A percentile compares a stretch with the other conserved stretches of the same genome.
Conservation (phyloP, 2,888 invertebrate genomes). For the Choristoneura rosaceana region DNA sequence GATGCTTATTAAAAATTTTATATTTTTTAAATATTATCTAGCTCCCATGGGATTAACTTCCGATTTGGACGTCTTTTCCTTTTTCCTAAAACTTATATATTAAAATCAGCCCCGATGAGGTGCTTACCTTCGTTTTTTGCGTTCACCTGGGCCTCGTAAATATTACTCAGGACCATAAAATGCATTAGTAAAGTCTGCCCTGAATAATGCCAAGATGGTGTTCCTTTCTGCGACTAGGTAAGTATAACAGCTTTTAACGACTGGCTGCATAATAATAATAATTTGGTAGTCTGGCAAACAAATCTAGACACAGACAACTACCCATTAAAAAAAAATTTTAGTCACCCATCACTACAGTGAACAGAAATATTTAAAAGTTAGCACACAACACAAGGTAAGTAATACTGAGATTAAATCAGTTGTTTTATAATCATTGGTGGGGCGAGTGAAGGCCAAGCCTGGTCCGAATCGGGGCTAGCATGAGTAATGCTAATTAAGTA, state of each 20-base stretch:
- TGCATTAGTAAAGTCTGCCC: slow-evolving; percentile 79
- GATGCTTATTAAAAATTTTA: background rate
- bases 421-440: slow-evolving; percentile 19
- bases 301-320: background rate
- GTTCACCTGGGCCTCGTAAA: slow-evolving; percentile 79
- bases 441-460: slow-evolving; percentile 17
- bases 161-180: slow-evolving; percentile 77
- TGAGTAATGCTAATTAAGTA: slow-evolving; percentile 80
- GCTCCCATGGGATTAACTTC: slow-evolving; percentile 21
- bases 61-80: slow-evolving; percentile 11
- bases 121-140: slow-evolving; percentile 67
- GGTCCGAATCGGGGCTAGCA: slow-evolving; percentile 45
- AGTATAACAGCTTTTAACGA: slow-evolving; percentile 18
- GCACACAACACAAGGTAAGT: background rate
- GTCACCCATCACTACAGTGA: no score
- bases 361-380: background rate
- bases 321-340: background rate
- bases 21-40: background rate
- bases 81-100: slow-evolving; percentile 55
- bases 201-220: slow-evolving; percentile 71
- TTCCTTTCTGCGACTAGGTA: slow-evolving; percentile 54
- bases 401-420: slow-evolving; percentile 13
- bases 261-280: slow-evolving; percentile 14
- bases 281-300: background rate
- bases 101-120: slow-evolving; percentile 67